A percentile compares a stretch with the other conserved stretches of the same genome.
Evolutionary conservation across 2,113 vertebrate genomes (phyloP).

Genomic region (Bos indicus): DNA sequence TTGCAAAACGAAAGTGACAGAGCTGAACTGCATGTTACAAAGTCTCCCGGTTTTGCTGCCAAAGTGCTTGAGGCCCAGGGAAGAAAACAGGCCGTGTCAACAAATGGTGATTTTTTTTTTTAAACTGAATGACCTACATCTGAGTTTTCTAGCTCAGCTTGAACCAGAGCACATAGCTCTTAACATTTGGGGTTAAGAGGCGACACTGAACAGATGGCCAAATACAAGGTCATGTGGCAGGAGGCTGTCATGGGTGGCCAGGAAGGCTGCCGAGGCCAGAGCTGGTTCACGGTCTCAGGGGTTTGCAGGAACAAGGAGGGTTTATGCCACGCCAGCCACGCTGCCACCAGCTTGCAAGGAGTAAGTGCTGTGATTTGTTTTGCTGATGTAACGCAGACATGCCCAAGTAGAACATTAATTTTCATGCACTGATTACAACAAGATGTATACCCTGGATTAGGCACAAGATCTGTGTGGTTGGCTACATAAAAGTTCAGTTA

Average conservation of each 20-base stretch:
- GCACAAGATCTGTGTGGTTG: conserved; percentile 84
- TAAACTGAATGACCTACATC: conserved; percentile 24
- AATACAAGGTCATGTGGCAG: background rate
- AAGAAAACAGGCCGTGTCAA: conserved; percentile 16
- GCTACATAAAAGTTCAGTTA: conserved; percentile 46
- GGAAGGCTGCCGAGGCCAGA: background rate
- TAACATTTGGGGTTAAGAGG: conserved; percentile 27
- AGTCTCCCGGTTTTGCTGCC: background rate
- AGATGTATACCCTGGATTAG: conserved; percentile 83
- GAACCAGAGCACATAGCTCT: background rate
- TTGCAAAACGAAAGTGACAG: conserved; percentile 8
- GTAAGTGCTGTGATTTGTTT: conserved; percentile 86
- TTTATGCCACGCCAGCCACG: background rate
- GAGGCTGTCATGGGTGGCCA: background rate
- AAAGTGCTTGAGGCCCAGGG: background rate
- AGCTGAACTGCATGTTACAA: background rate
- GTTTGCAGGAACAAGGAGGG: background rate
- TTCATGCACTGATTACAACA: conserved; percentile 82
- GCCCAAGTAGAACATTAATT: conserved; percentile 76
- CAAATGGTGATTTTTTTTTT: background rate
- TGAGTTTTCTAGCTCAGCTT: background rate
- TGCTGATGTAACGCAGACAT: conserved; percentile 86
- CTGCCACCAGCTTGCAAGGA: background rate
- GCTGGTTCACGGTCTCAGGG: accelerated
- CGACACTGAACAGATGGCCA: conserved; percentile 1